Base-by-base conservation (phyloP, 2,888 invertebrate genomes). In the Aspidiotus destructor region DNA sequence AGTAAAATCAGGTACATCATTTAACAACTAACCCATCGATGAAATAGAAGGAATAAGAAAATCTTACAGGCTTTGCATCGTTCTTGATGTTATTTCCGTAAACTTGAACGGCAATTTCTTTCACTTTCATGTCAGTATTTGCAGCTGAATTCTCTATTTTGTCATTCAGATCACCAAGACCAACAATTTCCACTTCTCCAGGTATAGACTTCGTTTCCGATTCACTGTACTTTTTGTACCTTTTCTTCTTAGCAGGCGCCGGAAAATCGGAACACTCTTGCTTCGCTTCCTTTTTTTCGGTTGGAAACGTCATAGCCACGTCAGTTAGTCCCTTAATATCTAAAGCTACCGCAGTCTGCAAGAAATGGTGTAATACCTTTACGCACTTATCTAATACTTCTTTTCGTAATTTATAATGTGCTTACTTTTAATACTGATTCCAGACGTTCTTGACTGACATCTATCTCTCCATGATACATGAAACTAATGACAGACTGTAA, bases 381-480 rank as follows among this genome's bases (percentile, higher is more conserved):
- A 3, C n/a, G 2, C 48, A 48, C 48, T 48, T 11, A 48, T 48
- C n/a, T 2, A n/a, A 13, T 48, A n/a, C 48, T 48, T 3, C 6
- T 48, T 13, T n/a, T 48, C 48, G 48, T 11, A 11, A 48, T n/a
- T 48, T 11, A 11, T 48, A 2, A 13, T n/a, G 48, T n/a, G 6
- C n/a, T 73, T 75, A 81, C 81, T 78, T 80, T 80, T 70, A 82
- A 77, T 72, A 82, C 79, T 55, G 80, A 78, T 70, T 89, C 89
- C 74, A 92, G 79, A 76, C 91, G 89, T 74, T 92, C 91, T 76
- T 92, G 89, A 1, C 91, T 89, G 42, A 93, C 91, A 78, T 92
- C 92, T 8, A 93, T 92, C 81, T 92, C 92, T 0, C 93, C 93
- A 74, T 89, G 89, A 77, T 93, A 93, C 88, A 93, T 92, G 76